A percentile compares a stretch with the other conserved stretches of the same genome.
phyloP scores from a whole-genome alignment of 1,140 invertebrate genomes.

The Eufriesea mexicana region DNA sequence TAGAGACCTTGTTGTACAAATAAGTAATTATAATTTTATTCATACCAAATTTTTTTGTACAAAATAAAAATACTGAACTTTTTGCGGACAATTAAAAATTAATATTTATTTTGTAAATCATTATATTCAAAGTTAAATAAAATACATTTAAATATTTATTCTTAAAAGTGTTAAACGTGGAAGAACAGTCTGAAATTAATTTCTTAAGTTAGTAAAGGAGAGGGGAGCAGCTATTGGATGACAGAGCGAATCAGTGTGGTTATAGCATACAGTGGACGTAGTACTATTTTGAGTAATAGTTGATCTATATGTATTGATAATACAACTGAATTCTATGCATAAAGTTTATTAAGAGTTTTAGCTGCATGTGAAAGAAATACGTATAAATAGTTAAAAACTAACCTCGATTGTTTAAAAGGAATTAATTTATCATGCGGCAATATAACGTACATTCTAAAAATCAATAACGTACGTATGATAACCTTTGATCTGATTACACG shows the following conservation, averaged over 20 bases:
- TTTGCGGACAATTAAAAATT: no score
- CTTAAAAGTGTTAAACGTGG: background rate
- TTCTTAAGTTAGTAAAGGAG: background rate
- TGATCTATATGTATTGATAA: background rate
- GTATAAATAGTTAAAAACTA: background rate
- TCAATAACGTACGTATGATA: constrained; percentile 15
- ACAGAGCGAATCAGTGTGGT: constrained; percentile 30
- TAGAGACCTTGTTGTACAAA: no score
- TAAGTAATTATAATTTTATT: no score
- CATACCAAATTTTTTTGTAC: no score
- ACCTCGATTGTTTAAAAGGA: background rate
- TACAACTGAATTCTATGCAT: background rate
- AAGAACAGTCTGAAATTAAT: background rate
- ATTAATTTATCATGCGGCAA: constrained; percentile 8
- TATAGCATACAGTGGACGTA: background rate
- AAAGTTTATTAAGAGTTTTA: background rate
- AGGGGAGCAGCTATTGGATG: constrained; percentile 18
- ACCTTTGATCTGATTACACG: background rate
- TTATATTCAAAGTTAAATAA: no score
- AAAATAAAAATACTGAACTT: no score
- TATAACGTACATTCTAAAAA: background rate
- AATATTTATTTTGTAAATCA: no score
- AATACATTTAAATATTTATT: background rate
- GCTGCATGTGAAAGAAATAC: constrained; percentile 1
- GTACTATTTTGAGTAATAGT: constrained; percentile 35